Evolutionary conservation across 2,113 vertebrate species (phyloP), one percentile per base, ranked within the genome.

Genomic region (Platysternon megacephalum): DNA sequence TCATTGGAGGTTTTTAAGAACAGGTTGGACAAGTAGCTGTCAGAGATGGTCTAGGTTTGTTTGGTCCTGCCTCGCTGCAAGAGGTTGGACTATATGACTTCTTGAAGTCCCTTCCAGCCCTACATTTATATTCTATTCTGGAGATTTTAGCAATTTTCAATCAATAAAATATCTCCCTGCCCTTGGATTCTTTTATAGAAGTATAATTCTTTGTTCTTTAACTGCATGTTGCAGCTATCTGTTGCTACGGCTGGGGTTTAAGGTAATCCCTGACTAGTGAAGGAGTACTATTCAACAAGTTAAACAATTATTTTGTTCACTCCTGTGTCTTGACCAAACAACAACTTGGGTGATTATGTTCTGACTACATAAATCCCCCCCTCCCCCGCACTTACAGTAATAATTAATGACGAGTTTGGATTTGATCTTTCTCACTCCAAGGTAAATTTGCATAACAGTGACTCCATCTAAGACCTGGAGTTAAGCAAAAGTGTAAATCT

Each of bases 241-340:
- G 84, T 90, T 87, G 39, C 16, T 84, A 52, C 51, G 29, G n/a
- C 10, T 88, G 65, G 85, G 24, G 32, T 49, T 49, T 52, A 89
- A 91, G 0, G 12, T 28, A 79, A 88, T 84, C 93, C 93, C 48
- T 84, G 55, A 91, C 90, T 35, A 96, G 22, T 29, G 79, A 89
- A 90, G 42, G 35, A 56, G 14, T 86, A 39, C 28, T 91, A 17
- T 55, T 82, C 91, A 95, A 51, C n/a, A 85, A 94, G 24, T 17
- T 82, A 91, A 87, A 94, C 3, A 49, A 84, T 82, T 90, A 82
- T 58, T 94, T 94, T 88, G 79, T 89, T 86, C 78, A 72, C 5
- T 79, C 42, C 35, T 84, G 5, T 84, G 52, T 97, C 72, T 95
- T 92, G 94, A 87, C 14, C 90, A 87, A 94, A 86, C 4, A 78